Evolutionary conservation across 2,888 invertebrate species (phyloP), one percentile per base, ranked within the genome.

Genomic region (Drosophila pullipes): DNA sequence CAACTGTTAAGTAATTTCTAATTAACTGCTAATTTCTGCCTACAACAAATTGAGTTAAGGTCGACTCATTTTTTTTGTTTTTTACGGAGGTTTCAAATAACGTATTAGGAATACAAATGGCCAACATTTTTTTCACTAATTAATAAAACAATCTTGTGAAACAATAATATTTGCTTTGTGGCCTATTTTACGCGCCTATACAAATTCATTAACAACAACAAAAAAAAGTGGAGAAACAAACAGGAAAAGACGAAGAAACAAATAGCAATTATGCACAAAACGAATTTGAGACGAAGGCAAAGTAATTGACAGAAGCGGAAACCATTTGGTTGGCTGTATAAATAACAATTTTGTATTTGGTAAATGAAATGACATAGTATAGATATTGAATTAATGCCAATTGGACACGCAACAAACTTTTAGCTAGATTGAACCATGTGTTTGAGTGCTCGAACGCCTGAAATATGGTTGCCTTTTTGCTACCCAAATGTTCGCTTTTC

Each of bases 321-420:
- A 79, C 67, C 58, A 57, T 66, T 59, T 60, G 52, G 28, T 11
- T 28, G 50, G 81, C 87, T 16, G 85, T 62, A 77, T 81, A 85
- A 81, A 81, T 77, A 88, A 85, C 77, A 67, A 79, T 79, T 83
- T 85, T 79, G 81, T 85, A 66, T 88, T 85, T 76, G 78, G 63
- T 73, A 79, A 88, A 82, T 78, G 71, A 85, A 82, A 78, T 74
- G 83, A 69, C 81, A 70, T 16, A 22, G 7, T 13, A 13, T 41
- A 16, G 72, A 73, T 78, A 67, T 80, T 74, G 72, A 75, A 81
- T 71, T 81, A 82, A 88, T 85, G 81, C 82, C 78, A 78, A 81
- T 76, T 69, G 64, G 73, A 66, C 85, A 85, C 85, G 85, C 85
- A 85, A 84, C 60, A 83, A 76, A 85, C 86, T 85, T 75, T 85